Evolutionary conservation across 2,888 invertebrate genomes (phyloP), one percentile per base, ranked within the genome.

Genomic region (Sympetrum striolatum): DNA sequence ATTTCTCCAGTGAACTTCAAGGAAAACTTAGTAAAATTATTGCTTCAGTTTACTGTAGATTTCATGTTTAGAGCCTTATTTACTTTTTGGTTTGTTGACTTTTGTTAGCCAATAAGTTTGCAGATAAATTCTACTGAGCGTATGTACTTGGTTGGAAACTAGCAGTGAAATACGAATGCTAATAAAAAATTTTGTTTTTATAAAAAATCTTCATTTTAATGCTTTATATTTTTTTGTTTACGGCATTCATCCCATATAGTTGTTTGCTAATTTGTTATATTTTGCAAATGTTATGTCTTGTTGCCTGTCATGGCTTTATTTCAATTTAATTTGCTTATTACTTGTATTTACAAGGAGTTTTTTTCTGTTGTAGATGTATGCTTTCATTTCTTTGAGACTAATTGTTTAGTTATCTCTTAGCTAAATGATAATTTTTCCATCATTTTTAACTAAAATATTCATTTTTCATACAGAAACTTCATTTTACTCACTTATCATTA

Each of bases 331-430:
- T 93, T 92, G 93, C 93, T 93, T 93, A 44, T 44, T 39, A 39
- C 93, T 93, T 93, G 93, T 93, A 93, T 93, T 93, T 93, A 93
- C 93, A 92, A 92, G 92, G 92, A 93, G 92, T 92, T n/a, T n/a
- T 92, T 92, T 93, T 93, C 93, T 93, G 92, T 93, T 92, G 92
- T 92, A 92, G 92, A 91, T 92, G 92, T 92, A 92, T 90, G 91
- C 92, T 91, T 92, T 92, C 91, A 91, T 93, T 93, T 93, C 31
- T 90, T n/a, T 82, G 44, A 90, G 86, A 25, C 35, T 53, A 81
- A 44, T 90, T 60, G 0, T 44, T 90, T 90, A 82, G 86, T n/a
- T n/a, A n/a, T n/a, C n/a, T n/a, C 86, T 90, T 73, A 53, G 86
- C 37, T 39, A 53, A 53, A 22, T 12, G 44, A 81, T 4, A 37